Percentiles rank a stretch among this genome's conserved stretches.
Conservation (phyloP, 2,888 invertebrate species). For the Drosophila tanythrix region DNA sequence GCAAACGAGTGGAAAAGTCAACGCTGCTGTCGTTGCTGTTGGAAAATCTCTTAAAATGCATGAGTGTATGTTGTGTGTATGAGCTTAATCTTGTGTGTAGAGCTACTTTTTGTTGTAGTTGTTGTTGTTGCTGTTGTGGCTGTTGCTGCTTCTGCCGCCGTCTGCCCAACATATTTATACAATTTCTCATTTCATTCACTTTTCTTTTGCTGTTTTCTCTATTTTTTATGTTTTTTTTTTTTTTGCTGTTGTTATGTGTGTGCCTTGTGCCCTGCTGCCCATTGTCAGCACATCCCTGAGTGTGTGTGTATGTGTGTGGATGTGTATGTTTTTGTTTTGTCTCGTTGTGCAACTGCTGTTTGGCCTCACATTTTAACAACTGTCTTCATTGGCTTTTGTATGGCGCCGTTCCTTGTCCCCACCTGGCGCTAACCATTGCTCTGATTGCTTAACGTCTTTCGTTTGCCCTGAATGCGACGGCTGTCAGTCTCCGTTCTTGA, state of each 20-base stretch:
- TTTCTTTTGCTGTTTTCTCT: conserved; percentile 41
- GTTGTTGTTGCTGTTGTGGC: conserved; percentile 9
- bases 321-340: conserved; percentile 31
- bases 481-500: conserved; percentile 13
- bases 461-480: conserved; percentile 5
- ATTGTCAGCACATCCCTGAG: conserved; percentile 42
- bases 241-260: conserved; percentile 4
- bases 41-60: conserved; percentile 77
- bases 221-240: not conserved
- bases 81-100: conserved; percentile 59
- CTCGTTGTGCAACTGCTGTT: conserved; percentile 29
- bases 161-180: conserved; percentile 76
- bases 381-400: conserved; percentile 69
- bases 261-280: conserved; percentile 29
- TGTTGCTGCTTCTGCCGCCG: conserved; percentile 28
- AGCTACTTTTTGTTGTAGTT: conserved; percentile 32
- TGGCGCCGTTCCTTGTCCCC: conserved; percentile 17
- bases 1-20: conserved; percentile 76
- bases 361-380: conserved; percentile 61
- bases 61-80: conserved; percentile 46
- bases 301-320: conserved; percentile 12
- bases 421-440: conserved; percentile 45
- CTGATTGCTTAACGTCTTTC: conserved; percentile 61
- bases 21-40: conserved; percentile 54
- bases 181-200: conserved; percentile 79